These are phyloP conservation scores for Prenolepis imparis DNA, from an alignment of 2,888 invertebrate species.

Conservation along the genomic window DNA sequence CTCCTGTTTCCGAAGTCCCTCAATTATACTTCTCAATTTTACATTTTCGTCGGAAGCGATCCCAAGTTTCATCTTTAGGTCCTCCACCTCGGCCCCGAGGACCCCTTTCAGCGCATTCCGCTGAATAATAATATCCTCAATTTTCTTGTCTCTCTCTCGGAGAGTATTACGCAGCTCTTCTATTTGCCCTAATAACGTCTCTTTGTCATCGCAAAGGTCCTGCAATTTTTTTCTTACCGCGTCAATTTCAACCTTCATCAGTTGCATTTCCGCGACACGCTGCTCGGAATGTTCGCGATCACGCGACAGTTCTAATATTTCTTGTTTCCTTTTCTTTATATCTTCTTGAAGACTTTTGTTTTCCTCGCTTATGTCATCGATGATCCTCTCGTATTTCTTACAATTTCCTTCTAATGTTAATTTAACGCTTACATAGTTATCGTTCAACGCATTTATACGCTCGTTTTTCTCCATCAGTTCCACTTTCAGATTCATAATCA, in stretches of 20 bases:
- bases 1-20: constrained; percentile 9
- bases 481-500: constrained; percentile 56
- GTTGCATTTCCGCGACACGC: constrained; percentile 55
- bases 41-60: constrained; percentile 51
- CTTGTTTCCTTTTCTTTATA: constrained; percentile 50
- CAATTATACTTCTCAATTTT: constrained; percentile 49
- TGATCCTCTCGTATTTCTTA: constrained; percentile 53
- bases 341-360: constrained; percentile 51
- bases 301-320: constrained; percentile 50
- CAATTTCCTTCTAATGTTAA: constrained; percentile 55
- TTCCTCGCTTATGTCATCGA: constrained; percentile 48
- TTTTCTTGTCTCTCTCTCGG: constrained; percentile 61
- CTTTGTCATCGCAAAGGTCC: constrained; percentile 59
- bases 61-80: constrained; percentile 44
- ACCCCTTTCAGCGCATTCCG: constrained; percentile 36
- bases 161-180: constrained; percentile 58
- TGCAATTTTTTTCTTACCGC: constrained; percentile 52
- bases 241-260: constrained; percentile 61
- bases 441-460: constrained; percentile 49
- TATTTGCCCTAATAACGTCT: constrained; percentile 58
- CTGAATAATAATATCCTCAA: constrained; percentile 60
- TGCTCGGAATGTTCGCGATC: constrained; percentile 55
- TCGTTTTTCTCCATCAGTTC: constrained; percentile 59
- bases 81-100: constrained; percentile 30
- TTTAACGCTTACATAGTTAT: constrained; percentile 58